phyloP scores from a whole-genome alignment of 2,888 invertebrate species.

The Blomia tropicalis region DNA sequence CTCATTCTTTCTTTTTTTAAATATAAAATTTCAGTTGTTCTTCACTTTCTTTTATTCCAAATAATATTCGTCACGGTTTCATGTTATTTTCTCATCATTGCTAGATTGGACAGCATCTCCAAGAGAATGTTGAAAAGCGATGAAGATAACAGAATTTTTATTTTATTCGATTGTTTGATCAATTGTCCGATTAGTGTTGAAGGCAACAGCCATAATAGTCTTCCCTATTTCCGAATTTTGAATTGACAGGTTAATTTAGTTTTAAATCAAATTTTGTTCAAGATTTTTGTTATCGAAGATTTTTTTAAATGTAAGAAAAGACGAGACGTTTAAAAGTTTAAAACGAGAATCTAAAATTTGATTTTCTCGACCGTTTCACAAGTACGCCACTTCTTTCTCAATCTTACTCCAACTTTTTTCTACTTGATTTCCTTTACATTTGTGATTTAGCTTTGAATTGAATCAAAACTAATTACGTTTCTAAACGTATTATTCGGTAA shows the following conservation, averaged over 20 bases:
- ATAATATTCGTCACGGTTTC: too few species aligned
- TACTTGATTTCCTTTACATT: not conserved
- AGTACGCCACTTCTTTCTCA: not conserved
- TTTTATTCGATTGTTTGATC: slow-evolving; percentile 5
- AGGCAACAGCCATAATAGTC: too few species aligned
- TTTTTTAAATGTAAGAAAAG: not conserved
- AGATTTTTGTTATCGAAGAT: not conserved
- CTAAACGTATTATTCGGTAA: not conserved
- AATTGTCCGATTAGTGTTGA: not conserved
- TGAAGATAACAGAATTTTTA: not conserved
- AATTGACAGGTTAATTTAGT: slow-evolving; percentile 11
- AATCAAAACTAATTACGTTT: not conserved
- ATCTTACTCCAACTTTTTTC: not conserved
- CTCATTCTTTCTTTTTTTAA: too few species aligned
- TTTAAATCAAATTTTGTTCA: slow-evolving; percentile 3
- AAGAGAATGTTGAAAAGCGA: too few species aligned
- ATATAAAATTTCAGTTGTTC: too few species aligned
- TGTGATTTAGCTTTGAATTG: not conserved
- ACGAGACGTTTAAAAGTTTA: not conserved
- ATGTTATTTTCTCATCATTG: too few species aligned
- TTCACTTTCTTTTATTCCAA: too few species aligned
- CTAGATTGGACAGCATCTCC: too few species aligned
- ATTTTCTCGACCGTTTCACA: not conserved
- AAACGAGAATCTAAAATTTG: not conserved
- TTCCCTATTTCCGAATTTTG: too few species aligned